A percentile compares a stretch with the other conserved stretches of the same genome.
Evolutionary conservation across 2,888 invertebrate genomes (phyloP).

Genomic region (Chymomyza amoena): DNA sequence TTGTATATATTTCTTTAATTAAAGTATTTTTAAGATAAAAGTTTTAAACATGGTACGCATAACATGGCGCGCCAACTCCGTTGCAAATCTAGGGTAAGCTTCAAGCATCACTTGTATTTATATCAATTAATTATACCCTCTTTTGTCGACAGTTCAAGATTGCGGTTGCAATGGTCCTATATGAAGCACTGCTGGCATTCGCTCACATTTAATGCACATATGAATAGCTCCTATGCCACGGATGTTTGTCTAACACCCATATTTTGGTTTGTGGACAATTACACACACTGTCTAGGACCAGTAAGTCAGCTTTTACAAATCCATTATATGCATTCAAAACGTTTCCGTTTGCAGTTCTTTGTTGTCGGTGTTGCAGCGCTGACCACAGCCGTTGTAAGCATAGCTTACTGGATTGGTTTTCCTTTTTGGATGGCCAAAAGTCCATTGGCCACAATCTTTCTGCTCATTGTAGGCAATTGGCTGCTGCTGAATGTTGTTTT

Average conservation of each 20-base stretch:
- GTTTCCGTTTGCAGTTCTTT: conserved; percentile 84
- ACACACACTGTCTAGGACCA: conserved; percentile 91
- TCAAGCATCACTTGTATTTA: not conserved
- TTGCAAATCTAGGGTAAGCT: conserved; percentile 36
- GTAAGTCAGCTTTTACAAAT: conserved; percentile 80
- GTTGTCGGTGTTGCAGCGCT: conserved; percentile 89
- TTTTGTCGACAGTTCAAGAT: not conserved
- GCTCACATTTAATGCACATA: conserved; percentile 88
- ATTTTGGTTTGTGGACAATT: conserved; percentile 96
- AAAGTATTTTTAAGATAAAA: conserved; percentile 20
- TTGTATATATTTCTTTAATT: not conserved
- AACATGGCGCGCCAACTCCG: conserved; percentile 32
- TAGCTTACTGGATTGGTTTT: conserved; percentile 93
- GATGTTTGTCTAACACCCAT: conserved; percentile 94
- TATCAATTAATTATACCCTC: not conserved
- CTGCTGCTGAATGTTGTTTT: conserved; percentile 92
- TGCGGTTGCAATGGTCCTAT: conserved; percentile 67
- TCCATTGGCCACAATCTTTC: conserved; percentile 83
- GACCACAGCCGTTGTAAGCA: conserved; percentile 88
- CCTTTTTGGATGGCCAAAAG: conserved; percentile 93
- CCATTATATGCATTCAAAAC: not conserved
- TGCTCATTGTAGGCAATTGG: conserved; percentile 94
- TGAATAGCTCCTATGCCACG: conserved; percentile 88
- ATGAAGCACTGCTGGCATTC: conserved; percentile 81
- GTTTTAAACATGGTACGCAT: conserved; percentile 39